Percentiles rank a stretch among this genome's conserved stretches.
phyloP scores from a whole-genome alignment of 2,113 vertebrate species.

The Prietella phreatophila region DNA sequence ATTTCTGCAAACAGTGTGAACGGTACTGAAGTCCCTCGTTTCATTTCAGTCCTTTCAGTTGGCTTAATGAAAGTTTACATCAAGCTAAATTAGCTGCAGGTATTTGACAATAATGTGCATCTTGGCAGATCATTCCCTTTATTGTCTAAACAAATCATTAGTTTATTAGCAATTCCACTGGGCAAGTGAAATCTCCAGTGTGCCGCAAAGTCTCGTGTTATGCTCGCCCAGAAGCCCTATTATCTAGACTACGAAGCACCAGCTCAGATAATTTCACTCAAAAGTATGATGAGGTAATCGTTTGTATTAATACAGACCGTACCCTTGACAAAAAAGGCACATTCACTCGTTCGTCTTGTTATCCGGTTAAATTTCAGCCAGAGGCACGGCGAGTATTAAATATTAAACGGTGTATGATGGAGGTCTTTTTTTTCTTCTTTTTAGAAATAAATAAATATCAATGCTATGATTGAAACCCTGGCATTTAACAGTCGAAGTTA shows the following conservation, averaged over 20 bases:
- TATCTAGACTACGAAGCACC: not conserved
- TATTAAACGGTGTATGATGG: not conserved
- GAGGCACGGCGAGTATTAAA: no score
- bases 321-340: not conserved
- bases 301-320: not conserved
- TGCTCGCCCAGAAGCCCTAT: not conserved
- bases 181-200: not conserved
- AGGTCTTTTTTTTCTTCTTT: not conserved
- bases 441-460: no score
- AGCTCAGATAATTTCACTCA: not conserved
- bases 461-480: not conserved
- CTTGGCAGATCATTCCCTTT: not conserved
- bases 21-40: constrained; percentile 70
- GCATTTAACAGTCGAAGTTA: not conserved
- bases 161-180: not conserved
- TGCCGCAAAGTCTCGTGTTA: not conserved
- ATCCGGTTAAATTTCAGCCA: not conserved
- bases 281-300: not conserved
- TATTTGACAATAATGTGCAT: not conserved
- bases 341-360: not conserved
- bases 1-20: constrained; percentile 98
- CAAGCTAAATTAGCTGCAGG: not conserved
- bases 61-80: no score
- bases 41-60: not conserved
- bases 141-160: not conserved